Conservation (phyloP, 2,113 vertebrate species). For the Dicerorhinus sumatrensis region DNA sequence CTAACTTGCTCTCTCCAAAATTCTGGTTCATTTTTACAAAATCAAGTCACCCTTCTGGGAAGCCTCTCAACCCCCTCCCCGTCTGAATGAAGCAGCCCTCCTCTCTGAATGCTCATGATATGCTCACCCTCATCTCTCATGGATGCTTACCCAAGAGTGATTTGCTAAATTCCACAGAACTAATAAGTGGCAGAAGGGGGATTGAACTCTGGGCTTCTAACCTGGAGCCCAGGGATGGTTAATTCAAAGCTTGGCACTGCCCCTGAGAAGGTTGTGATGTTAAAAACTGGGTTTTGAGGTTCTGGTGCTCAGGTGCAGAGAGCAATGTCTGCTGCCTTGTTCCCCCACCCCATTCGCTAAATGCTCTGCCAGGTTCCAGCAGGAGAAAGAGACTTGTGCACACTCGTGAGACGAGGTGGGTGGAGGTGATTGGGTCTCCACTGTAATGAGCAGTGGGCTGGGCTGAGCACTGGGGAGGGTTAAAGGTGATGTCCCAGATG, state of each 20-base stretch:
- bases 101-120: background rate
- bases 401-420: background rate
- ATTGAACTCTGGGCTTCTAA: background rate
- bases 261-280: background rate
- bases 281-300: slow-evolving; percentile 54
- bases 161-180: background rate
- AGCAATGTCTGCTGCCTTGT: slow-evolving; percentile 50
- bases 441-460: slow-evolving; percentile 86
- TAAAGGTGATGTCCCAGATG: slow-evolving; percentile 88
- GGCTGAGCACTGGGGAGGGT: slow-evolving; percentile 71
- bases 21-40: background rate
- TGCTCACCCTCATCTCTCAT: background rate
- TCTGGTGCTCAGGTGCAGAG: slow-evolving; percentile 26
- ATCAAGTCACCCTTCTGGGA: background rate
- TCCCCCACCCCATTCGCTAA: slow-evolving; percentile 48
- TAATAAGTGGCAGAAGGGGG: background rate
- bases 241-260: slow-evolving; percentile 21
- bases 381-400: slow-evolving; percentile 59
- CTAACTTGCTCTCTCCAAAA: background rate
- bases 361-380: slow-evolving; percentile 70
- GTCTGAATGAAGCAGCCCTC: background rate
- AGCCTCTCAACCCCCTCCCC: background rate
- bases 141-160: background rate
- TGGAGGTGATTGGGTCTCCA: slow-evolving; percentile 74
- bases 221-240: background rate